Evolutionary conservation across 2,888 invertebrate species (phyloP), one percentile per base, ranked within the genome.

Genomic region (Eupithecia vulgata): DNA sequence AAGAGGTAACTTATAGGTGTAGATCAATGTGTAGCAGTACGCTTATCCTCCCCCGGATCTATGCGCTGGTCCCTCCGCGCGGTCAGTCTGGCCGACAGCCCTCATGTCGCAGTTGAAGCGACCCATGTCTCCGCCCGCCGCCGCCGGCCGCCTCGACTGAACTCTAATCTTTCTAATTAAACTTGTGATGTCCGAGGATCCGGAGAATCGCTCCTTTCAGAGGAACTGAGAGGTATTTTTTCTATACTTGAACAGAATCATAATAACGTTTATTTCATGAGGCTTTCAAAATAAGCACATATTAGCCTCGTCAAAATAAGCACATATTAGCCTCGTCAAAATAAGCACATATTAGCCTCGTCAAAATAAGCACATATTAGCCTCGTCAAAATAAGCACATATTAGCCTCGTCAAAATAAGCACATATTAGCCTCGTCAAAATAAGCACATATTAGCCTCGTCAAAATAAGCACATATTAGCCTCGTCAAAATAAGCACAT

Each of bases 121-220:
- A 72, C 72, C 68, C 65, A 2, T 40, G 68, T 72, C 68, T 45
- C 21, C 52, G 52, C 13, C 35, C 0, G 21, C 21, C 35, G n/a
- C 64, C 35, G 34, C 17, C 35, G 40, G 37, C 48, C 64, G n/a
- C 30, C 40, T 12, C 42, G 8, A 45, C 8, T 21, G 10, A 13
- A 5, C 10, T 52, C 30, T 42, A 48, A 68, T 72, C 68, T 68
- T 37, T 40, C 37, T 64, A 34, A 68, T 72, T 62, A 64, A 68
- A 72, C 37, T 61, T 45, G 25, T 45, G 8, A 34, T 65, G 37
- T 1, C 35, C 71, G 45, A 30, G 25, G 57, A 57, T 57, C 1
- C 25, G 21, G 21, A 52, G 52, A 52, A 21, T 52, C 52, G 57
- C 57, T 25, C n/a, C 57, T 57, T 57, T 57, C 25, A 57, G 21